A percentile compares a stretch with the other conserved stretches of the same genome.
Evolutionary conservation across 2,888 invertebrate genomes (phyloP).

Genomic region (Stegophylla sp.): DNA sequence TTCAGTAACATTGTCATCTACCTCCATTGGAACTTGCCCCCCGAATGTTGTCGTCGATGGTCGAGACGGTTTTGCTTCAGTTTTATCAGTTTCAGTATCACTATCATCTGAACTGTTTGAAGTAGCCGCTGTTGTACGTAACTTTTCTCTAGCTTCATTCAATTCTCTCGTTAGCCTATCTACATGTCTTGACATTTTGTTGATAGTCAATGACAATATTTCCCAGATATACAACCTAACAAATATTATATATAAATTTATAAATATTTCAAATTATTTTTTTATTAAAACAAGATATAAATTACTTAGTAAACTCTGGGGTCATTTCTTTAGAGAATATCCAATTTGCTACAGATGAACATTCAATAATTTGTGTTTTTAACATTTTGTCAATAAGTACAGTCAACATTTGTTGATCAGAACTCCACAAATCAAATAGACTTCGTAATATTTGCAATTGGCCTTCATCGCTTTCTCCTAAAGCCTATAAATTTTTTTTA

Average conservation of each 20-base stretch:
- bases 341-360: slow-evolving; percentile 97
- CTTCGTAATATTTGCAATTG: slow-evolving; percentile 92
- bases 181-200: slow-evolving; percentile 96
- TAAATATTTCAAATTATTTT: too few species aligned
- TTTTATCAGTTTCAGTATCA: slow-evolving; percentile 64
- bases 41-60: slow-evolving; percentile 39
- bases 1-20: slow-evolving; percentile 73
- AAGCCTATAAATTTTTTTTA: slow-evolving; percentile 69
- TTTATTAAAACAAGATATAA: too few species aligned
- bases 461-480: slow-evolving; percentile 93
- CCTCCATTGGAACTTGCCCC: slow-evolving; percentile 63
- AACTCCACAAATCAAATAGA: slow-evolving; percentile 93
- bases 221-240: slow-evolving; percentile 93
- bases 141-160: slow-evolving; percentile 83
- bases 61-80: slow-evolving; percentile 40
- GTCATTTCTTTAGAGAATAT: slow-evolving; percentile 95
- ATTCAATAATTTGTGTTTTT: slow-evolving; percentile 96
- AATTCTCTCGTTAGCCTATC: slow-evolving; percentile 74
- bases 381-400: slow-evolving; percentile 96
- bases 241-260: slow-evolving; percentile 39
- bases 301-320: slow-evolving; percentile 80
- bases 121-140: slow-evolving; percentile 82
- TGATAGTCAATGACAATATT: slow-evolving; percentile 91
- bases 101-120: slow-evolving; percentile 81
- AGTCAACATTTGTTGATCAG: slow-evolving; percentile 96